Conservation (phyloP, 2,797 vertebrate genomes). For the Kryptopterus vitreolus region DNA sequence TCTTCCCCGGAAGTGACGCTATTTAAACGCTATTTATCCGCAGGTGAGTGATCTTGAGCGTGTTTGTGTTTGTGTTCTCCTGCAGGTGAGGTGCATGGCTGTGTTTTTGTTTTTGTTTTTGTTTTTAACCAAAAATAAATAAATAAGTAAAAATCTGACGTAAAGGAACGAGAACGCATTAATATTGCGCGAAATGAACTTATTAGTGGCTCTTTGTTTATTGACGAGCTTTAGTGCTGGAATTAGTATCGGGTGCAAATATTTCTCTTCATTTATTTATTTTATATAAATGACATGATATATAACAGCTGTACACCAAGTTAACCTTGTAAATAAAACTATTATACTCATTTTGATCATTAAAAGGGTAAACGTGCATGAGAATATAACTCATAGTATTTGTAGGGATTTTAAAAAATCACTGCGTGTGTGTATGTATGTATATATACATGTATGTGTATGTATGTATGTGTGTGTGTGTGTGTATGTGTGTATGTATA, state of each 20-base stretch:
- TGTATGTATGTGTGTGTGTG: no score
- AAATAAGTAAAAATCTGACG: no score
- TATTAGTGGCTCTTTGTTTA: not conserved
- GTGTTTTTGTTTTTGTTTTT: no score
- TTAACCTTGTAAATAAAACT: not conserved
- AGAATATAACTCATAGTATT: not conserved
- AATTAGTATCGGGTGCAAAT: not conserved
- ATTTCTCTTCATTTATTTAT: not conserved
- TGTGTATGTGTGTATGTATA: no score
- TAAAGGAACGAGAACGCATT: not conserved
- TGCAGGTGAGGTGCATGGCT: not conserved
- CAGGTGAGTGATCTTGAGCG: slow-evolving; percentile 15
- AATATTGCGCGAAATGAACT: not conserved
- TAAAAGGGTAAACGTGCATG: not conserved
- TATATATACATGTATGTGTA: no score
- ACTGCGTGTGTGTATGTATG: no score
- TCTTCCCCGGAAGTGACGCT: slow-evolving; percentile 5
- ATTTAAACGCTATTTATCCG: not conserved
- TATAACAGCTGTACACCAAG: not conserved
- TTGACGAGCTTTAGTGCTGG: not conserved
- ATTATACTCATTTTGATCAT: no score
- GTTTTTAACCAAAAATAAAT: not conserved
- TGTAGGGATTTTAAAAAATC: not conserved
- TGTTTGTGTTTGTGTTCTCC: not conserved
- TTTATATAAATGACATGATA: not conserved